phyloP scores from a whole-genome alignment of 2,113 vertebrate species.

The Phrynosoma blainvillii region DNA sequence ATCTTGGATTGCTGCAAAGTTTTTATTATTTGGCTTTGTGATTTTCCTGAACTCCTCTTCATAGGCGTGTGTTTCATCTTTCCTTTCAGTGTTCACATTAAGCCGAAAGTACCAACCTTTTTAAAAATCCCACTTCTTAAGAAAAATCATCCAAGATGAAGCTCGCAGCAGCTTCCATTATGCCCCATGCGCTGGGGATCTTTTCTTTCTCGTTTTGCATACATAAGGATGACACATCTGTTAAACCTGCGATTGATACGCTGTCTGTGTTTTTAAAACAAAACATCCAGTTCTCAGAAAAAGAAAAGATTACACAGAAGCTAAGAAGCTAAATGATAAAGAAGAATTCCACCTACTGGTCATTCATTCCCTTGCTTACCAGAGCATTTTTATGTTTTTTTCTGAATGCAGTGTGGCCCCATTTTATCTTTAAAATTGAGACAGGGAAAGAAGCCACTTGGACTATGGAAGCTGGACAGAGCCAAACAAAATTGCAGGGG shows the following conservation, averaged over 20 bases:
- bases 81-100: background rate
- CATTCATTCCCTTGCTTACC: no score
- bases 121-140: no score
- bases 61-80: background rate
- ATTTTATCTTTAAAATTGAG: background rate
- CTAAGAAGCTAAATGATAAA: background rate
- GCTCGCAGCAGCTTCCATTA: background rate
- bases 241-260: background rate
- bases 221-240: no score
- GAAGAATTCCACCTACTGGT: no score
- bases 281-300: background rate
- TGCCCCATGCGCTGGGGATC: no score
- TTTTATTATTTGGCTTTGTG: accelerated
- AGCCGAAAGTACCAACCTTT: no score
- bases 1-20: background rate
- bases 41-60: background rate
- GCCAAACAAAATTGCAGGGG: background rate
- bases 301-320: accelerated
- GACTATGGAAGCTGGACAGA: no score
- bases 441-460: background rate
- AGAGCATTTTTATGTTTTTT: no score
- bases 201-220: no score
- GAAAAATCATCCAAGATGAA: background rate
- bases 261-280: no score
- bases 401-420: no score